phyloP scores from a whole-genome alignment of 2,797 vertebrate species.

The Chromis chromis region DNA sequence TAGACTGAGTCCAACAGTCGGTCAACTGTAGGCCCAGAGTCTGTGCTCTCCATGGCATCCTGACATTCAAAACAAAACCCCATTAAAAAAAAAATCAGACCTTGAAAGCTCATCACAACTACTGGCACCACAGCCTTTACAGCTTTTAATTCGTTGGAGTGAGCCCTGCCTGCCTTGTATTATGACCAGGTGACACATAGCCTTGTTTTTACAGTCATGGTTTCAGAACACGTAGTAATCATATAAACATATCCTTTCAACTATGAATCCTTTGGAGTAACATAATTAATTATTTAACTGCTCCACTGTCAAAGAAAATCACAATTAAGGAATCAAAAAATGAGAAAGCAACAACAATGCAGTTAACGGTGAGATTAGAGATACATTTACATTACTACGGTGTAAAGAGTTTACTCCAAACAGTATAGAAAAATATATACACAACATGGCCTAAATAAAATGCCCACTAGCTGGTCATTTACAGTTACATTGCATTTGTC shows the following conservation, averaged over 20 bases:
- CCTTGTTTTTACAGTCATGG: background rate
- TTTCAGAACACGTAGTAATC: background rate
- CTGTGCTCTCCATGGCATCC: slow-evolving; percentile 82
- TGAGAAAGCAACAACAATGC: background rate
- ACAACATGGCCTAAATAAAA: background rate
- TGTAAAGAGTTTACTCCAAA: no score
- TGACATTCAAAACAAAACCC: slow-evolving; percentile 50
- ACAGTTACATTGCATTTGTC: background rate
- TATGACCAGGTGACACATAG: background rate
- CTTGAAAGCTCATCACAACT: background rate
- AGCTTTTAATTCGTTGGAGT: background rate
- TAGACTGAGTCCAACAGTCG: slow-evolving; percentile 73
- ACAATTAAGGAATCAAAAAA: background rate
- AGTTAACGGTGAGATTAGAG: background rate
- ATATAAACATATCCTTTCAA: background rate
- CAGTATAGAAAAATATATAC: background rate
- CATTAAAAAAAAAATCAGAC: background rate
- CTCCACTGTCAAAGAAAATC: no score
- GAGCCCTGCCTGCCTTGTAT: no score
- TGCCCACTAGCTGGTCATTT: background rate
- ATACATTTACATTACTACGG: background rate
- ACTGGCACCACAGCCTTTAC: background rate
- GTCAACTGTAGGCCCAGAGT: slow-evolving; percentile 51
- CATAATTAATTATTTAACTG: no score
- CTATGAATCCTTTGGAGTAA: no score